Evolutionary conservation across 2,113 vertebrate genomes (phyloP).

Genomic region (Nannospalax galili): DNA sequence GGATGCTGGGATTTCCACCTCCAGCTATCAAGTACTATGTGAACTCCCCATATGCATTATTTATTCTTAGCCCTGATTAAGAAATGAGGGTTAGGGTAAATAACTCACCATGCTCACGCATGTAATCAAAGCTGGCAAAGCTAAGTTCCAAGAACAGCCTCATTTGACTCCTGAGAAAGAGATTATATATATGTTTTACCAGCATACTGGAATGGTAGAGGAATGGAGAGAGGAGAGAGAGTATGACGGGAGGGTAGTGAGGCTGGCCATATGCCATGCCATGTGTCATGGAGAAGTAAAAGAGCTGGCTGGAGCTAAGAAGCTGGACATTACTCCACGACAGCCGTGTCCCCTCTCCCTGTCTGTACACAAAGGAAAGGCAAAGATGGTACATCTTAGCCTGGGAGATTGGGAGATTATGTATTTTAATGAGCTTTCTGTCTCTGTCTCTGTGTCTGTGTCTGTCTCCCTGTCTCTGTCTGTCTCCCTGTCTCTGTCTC

Average conservation of each 20-base stretch:
- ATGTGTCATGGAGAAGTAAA: neutral
- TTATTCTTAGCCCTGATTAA: neutral
- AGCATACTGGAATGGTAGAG: neutral
- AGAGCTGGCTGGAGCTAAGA: neutral
- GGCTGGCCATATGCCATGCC: neutral
- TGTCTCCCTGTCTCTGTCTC: neutral
- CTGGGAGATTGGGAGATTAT: neutral
- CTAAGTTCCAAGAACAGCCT: neutral
- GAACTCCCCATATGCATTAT: neutral
- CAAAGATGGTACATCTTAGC: neutral
- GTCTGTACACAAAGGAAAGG: neutral
- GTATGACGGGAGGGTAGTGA: neutral
- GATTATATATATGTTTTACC: neutral
- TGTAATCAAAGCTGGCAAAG: neutral
- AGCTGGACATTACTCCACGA: neutral
- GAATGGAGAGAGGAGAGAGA: too few species aligned
- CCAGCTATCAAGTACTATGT: neutral
- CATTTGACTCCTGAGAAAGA: neutral
- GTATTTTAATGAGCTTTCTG: conserved; percentile 33
- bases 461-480: neutral
- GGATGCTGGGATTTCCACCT: neutral
- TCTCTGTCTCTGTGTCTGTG: neutral
- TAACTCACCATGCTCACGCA: neutral
- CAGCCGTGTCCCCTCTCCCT: neutral
- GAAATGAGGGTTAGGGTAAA: neutral